A percentile compares a stretch with the other conserved stretches of the same genome.
Conservation (phyloP, 2,113 vertebrate genomes). For the Petaurus breviceps region DNA sequence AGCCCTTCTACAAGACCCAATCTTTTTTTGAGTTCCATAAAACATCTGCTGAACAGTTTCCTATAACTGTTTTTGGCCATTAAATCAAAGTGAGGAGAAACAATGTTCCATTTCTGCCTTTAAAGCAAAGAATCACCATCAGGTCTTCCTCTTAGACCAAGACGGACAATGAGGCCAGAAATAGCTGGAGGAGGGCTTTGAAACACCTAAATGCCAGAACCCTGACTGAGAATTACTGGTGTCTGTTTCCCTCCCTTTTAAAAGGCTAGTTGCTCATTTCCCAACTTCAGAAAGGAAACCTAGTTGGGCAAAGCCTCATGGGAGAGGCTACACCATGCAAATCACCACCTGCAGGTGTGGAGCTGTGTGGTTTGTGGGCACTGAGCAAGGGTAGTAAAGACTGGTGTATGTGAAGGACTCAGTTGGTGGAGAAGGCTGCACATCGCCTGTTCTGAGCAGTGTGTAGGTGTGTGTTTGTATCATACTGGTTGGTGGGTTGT, state of each 20-base stretch:
- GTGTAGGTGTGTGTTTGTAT: neutral
- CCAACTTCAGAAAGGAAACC: conserved; percentile 60
- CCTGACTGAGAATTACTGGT: conserved; percentile 17
- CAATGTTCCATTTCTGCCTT: conserved; percentile 87
- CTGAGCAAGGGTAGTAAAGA: neutral
- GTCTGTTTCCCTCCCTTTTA: conserved; percentile 72
- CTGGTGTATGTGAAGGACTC: neutral
- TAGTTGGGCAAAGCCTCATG: conserved; percentile 54
- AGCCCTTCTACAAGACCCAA: conserved; percentile 82
- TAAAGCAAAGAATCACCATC: conserved; percentile 78
- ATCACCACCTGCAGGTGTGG: conserved; percentile 70
- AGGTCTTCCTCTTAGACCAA: conserved; percentile 84
- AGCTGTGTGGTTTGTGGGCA: conserved; percentile 19
- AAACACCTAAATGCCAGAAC: conserved; percentile 81
- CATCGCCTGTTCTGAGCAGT: neutral
- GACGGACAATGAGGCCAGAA: conserved; percentile 85
- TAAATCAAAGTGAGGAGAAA: conserved; percentile 89
- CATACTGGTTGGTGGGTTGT: no score
- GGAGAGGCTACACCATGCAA: conserved; percentile 66
- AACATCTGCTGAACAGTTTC: conserved; percentile 92
- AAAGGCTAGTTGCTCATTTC: conserved; percentile 41
- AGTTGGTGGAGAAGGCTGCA: neutral
- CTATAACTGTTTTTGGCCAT: conserved; percentile 90
- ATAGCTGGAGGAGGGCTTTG: conserved; percentile 79
- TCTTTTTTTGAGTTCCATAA: conserved; percentile 82